These are phyloP conservation scores for Dryobota labecula DNA, from an alignment of 2,888 invertebrate species.

Conservation along the genomic window DNA sequence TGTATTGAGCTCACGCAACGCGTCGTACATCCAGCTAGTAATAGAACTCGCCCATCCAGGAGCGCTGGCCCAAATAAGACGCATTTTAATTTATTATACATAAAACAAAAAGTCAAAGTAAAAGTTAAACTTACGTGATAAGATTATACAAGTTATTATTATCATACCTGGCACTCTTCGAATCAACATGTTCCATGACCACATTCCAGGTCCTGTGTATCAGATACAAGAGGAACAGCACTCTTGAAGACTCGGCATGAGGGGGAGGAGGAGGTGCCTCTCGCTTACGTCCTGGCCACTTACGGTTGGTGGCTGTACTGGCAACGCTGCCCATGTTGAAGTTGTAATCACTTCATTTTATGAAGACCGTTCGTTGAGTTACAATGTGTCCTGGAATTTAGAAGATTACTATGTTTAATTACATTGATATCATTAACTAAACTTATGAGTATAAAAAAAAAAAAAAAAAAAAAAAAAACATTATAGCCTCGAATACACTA, in stretches of 20 bases:
- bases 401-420: conserved; percentile 1
- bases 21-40: no score
- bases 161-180: conserved; percentile 86
- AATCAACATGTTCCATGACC: conserved; percentile 91
- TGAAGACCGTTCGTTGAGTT: conserved; percentile 32
- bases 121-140: background rate
- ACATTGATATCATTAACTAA: background rate
- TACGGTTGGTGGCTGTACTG: conserved; percentile 79
- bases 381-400: conserved; percentile 55
- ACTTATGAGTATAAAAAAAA: no score
- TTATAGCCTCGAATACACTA: no score
- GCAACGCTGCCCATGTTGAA: conserved; percentile 80
- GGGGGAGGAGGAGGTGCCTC: conserved; percentile 79
- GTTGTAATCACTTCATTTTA: conserved; percentile 70
- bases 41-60: no score
- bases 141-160: background rate
- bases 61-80: no score
- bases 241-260: conserved; percentile 90
- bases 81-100: no score
- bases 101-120: no score
- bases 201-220: conserved; percentile 93
- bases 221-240: conserved; percentile 92
- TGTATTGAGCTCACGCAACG: no score
- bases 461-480: no score
- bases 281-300: conserved; percentile 71